These are phyloP conservation scores for Neosilurus hyrtlii DNA, from an alignment of 2,797 vertebrate species.

Conservation along the genomic window DNA sequence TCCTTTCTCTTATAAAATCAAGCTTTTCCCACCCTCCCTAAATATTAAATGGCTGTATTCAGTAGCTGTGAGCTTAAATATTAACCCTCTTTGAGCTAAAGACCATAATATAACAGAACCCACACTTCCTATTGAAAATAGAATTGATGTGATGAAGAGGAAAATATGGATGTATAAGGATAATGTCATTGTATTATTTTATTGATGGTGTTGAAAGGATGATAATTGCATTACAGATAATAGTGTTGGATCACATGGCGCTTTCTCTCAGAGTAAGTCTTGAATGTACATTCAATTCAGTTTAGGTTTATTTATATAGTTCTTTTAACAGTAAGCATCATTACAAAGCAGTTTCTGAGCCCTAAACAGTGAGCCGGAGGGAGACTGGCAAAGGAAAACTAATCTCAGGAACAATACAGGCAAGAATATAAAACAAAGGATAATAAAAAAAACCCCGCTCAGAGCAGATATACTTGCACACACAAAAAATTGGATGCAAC, in stretches of 20 bases:
- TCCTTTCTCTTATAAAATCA: neutral
- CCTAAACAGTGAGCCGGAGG: neutral
- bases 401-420: neutral
- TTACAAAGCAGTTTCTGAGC: neutral
- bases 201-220: constrained; percentile 9
- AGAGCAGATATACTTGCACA: neutral
- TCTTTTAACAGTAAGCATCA: neutral
- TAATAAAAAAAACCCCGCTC: neutral
- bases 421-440: neutral
- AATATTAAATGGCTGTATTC: neutral
- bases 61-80: neutral
- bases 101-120: neutral
- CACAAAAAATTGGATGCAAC: neutral
- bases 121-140: constrained; percentile 3
- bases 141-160: neutral
- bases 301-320: neutral
- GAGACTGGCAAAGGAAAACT: neutral
- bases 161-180: constrained; percentile 4
- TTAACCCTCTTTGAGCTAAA: neutral
- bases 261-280: neutral
- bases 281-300: neutral
- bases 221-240: neutral
- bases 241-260: neutral
- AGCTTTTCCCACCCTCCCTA: neutral
- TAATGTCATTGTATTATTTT: neutral